A percentile compares a stretch with the other conserved stretches of the same genome.
Conservation (phyloP, 2,888 invertebrate genomes). For the Drosophila yooni region DNA sequence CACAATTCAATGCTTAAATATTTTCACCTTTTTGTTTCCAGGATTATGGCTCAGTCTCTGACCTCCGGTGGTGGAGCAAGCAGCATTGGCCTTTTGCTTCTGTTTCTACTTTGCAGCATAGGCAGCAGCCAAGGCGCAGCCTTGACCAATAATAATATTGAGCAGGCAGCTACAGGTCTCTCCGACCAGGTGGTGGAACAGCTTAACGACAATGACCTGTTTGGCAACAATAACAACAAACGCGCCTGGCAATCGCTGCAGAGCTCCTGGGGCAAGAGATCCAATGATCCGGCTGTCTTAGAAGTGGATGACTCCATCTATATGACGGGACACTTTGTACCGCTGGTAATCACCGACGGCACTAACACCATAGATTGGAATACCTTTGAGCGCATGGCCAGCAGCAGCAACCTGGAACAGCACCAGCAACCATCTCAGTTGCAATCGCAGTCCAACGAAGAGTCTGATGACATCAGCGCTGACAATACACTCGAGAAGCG, state of each 20-base stretch:
- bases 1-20: slow-evolving; percentile 19
- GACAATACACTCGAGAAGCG: slow-evolving; percentile 86
- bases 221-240: slow-evolving; percentile 79
- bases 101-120: slow-evolving; percentile 42
- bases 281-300: slow-evolving; percentile 28
- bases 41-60: slow-evolving; percentile 36
- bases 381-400: slow-evolving; percentile 73
- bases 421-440: slow-evolving; percentile 27
- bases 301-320: slow-evolving; percentile 59
- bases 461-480: slow-evolving; percentile 44
- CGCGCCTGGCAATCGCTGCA: slow-evolving; percentile 89
- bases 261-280: slow-evolving; percentile 90
- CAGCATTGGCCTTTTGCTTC: slow-evolving; percentile 33
- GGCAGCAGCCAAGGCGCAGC: slow-evolving; percentile 43
- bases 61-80: slow-evolving; percentile 23
- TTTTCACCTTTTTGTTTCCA: slow-evolving; percentile 19
- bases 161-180: slow-evolving; percentile 54
- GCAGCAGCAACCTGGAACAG: slow-evolving; percentile 41
- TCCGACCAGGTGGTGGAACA: slow-evolving; percentile 68
- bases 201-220: slow-evolving; percentile 61
- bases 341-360: slow-evolving; percentile 66
- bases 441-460: slow-evolving; percentile 57
- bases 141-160: slow-evolving; percentile 42
- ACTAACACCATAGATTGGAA: slow-evolving; percentile 70
- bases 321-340: slow-evolving; percentile 67